These are phyloP conservation scores for Sardinella longiceps DNA, from an alignment of 2,797 vertebrate species.

Conservation along the genomic window DNA sequence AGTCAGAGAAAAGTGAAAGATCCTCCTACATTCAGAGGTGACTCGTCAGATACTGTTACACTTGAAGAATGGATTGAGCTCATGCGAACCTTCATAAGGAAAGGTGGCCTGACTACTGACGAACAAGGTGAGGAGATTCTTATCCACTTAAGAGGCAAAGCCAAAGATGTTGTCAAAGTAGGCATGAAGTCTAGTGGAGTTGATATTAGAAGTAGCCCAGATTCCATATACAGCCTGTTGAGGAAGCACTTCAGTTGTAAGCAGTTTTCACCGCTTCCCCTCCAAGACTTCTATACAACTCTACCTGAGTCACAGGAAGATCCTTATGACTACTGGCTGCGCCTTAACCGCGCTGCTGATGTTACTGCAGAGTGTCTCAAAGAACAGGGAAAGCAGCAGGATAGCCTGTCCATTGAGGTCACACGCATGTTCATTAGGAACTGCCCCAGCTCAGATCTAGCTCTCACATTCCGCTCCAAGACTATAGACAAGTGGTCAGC, in stretches of 20 bases:
- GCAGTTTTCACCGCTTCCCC: constrained; percentile 22
- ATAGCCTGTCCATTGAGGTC: background rate
- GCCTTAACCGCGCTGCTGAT: constrained; percentile 17
- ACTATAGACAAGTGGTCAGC: constrained; percentile 17
- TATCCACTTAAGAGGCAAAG: constrained; percentile 9
- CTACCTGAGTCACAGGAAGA: constrained; percentile 18
- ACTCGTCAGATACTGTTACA: constrained; percentile 14
- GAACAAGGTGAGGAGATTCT: constrained; percentile 8
- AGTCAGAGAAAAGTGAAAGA: constrained; percentile 1
- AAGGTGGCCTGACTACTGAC: background rate
- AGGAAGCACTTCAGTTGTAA: constrained; percentile 15
- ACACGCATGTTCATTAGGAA: constrained; percentile 6
- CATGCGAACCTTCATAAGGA: background rate
- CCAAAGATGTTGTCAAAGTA: constrained; percentile 27
- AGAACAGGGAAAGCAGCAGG: background rate
- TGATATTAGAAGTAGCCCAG: background rate
- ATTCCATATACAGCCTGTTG: background rate
- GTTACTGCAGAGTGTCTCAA: constrained; percentile 13
- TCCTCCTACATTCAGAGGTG: constrained; percentile 27
- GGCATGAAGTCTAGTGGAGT: background rate
- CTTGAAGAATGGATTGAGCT: constrained; percentile 9
- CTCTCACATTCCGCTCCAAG: background rate
- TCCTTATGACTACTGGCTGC: constrained; percentile 28
- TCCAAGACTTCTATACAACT: constrained; percentile 24
- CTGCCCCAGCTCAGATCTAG: background rate